A percentile compares a stretch with the other conserved stretches of the same genome.
Evolutionary conservation across 2,113 vertebrate species (phyloP).

Genomic region (Chionodraco myersi): DNA sequence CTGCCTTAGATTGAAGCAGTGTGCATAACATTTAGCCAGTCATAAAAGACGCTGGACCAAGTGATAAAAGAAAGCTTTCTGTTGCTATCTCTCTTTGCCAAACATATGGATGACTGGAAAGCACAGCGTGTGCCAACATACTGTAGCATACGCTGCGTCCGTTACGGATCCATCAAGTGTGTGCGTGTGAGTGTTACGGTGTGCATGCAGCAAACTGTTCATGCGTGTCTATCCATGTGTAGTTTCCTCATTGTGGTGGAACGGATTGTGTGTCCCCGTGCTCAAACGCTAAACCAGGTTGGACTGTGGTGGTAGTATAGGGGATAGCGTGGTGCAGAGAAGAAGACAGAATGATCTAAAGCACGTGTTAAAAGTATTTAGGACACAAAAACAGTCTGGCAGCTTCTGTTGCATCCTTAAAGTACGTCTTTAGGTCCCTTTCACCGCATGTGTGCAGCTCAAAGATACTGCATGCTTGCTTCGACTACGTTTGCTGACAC

Average conservation of each 20-base stretch:
- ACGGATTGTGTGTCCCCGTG: conserved; percentile 30
- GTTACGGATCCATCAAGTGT: conserved; percentile 49
- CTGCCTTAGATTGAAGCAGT: conserved; percentile 32
- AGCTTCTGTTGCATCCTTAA: neutral
- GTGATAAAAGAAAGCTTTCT: conserved; percentile 46
- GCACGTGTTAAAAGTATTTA: neutral
- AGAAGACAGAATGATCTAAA: neutral
- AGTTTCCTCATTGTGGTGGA: conserved; percentile 10
- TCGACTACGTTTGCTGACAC: neutral
- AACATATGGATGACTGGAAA: conserved; percentile 56
- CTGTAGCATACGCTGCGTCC: conserved; percentile 49
- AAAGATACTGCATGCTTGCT: neutral
- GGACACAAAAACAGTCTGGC: neutral
- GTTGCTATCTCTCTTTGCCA: conserved; percentile 45
- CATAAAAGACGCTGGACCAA: conserved; percentile 47
- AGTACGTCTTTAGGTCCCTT: neutral
- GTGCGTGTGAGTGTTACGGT: conserved; percentile 14
- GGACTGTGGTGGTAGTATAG: neutral
- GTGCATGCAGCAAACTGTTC: conserved; percentile 3
- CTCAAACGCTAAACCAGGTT: conserved; percentile 19
- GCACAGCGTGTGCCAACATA: conserved; percentile 28
- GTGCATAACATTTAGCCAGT: conserved; percentile 53
- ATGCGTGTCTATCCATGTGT: conserved; percentile 5
- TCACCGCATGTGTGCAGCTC: conserved; percentile 6
- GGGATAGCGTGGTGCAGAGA: neutral